Evolutionary conservation across 2,888 invertebrate genomes (phyloP).

Genomic region (Corythucha ciliata): DNA sequence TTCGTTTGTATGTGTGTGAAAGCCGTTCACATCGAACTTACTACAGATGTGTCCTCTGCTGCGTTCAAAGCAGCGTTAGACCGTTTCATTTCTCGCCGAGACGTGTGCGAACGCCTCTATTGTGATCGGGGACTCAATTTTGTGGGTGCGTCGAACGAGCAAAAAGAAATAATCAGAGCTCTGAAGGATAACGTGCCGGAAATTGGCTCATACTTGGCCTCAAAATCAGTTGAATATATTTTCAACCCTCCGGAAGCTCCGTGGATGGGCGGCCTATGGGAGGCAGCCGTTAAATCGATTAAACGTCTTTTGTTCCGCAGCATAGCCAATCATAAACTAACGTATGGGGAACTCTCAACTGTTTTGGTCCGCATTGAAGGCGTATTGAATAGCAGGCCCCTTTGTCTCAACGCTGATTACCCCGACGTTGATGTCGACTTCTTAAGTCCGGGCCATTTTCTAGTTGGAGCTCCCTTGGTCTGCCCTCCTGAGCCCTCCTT

Average conservation of each 20-base stretch:
- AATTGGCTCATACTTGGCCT: not conserved
- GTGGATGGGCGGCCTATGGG: slow-evolving; percentile 12
- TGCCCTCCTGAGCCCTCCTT: slow-evolving; percentile 1
- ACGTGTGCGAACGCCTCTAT: not conserved
- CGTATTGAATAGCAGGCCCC: slow-evolving; percentile 4
- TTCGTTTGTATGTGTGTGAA: slow-evolving; percentile 5
- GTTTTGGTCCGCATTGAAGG: not conserved
- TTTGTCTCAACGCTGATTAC: not conserved
- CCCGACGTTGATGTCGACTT: not conserved
- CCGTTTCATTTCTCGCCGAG: not conserved
- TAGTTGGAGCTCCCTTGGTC: not conserved
- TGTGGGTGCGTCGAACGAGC: not conserved
- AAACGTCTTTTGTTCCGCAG: not conserved
- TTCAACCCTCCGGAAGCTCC: slow-evolving; percentile 1
- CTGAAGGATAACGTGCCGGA: not conserved
- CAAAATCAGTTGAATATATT: not conserved
- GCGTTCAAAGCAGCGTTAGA: not conserved
- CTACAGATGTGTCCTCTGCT: not conserved
- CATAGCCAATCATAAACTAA: not conserved
- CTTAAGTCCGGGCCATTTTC: slow-evolving; percentile 1
- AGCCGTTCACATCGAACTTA: not conserved
- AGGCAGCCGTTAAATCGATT: slow-evolving; percentile 2
- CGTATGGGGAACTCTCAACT: slow-evolving; percentile 6
- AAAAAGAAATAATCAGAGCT: not conserved
- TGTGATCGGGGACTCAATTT: not conserved